Conservation (phyloP, 1,140 invertebrate species). For the Zaprionus africanus region DNA sequence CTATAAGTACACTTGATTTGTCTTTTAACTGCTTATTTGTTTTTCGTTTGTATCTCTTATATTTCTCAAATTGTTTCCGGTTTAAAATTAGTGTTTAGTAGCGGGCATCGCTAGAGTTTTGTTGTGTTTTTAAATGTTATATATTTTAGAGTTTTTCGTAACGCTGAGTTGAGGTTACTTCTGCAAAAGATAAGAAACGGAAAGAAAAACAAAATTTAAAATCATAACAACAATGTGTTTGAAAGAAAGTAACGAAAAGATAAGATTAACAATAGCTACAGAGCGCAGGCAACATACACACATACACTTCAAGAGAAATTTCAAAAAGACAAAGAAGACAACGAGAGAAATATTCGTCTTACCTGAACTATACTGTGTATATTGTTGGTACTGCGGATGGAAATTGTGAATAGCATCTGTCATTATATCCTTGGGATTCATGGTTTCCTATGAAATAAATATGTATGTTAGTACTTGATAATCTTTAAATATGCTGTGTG, state of each 20-base stretch:
- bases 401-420: constrained; percentile 99
- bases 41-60: constrained; percentile 20
- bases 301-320: constrained; percentile 23
- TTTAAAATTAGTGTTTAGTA: constrained; percentile 40
- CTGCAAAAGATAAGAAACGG: constrained; percentile 88
- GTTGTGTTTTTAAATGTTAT: constrained; percentile 28
- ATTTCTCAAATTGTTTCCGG: constrained; percentile 30
- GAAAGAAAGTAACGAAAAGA: constrained; percentile 50
- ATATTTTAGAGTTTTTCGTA: constrained; percentile 93
- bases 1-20: constrained; percentile 76
- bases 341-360: constrained; percentile 46
- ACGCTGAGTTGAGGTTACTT: constrained; percentile 94
- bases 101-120: constrained; percentile 64
- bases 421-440: constrained; percentile 99
- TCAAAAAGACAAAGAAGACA: constrained; percentile 27
- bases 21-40: constrained; percentile 43
- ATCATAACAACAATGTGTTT: constrained; percentile 62
- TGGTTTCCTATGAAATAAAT: constrained; percentile 93
- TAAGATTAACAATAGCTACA: constrained; percentile 62
- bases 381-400: constrained; percentile 99
- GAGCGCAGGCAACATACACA: constrained; percentile 57
- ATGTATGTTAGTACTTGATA: not conserved
- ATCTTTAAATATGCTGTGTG: not conserved
- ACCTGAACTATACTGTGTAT: constrained; percentile 98
- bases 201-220: constrained; percentile 69